Base-by-base conservation (phyloP, 2,888 invertebrate species). In the Strigamia transsilvanica region DNA sequence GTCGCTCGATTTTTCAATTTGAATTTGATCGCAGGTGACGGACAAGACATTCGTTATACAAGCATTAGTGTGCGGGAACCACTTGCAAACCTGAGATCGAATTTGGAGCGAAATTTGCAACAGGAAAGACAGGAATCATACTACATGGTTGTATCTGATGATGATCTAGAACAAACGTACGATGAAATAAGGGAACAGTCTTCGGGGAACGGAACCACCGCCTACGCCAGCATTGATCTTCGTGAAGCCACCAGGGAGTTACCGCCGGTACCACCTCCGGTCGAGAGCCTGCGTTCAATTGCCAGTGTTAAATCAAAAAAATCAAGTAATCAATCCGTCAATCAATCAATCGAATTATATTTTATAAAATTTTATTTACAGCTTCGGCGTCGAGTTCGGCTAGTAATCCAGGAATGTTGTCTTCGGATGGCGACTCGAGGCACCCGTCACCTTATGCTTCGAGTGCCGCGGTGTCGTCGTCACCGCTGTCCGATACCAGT, bases 51-150 rank as follows among this genome's bases (percentile, higher is more conserved):
- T 42, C 77, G 96, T 78, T 96, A 96, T 87, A 96, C 96, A 0
- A 95, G 95, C 87, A 96, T 96, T 85, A 96, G 95, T 84, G 96
- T 96, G 1, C 91, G 96, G 21, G 96, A 96, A 88, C 96, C 96
- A 0, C 89, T 96, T 83, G 94, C 95, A 4, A 92, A 92, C 86
- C 92, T 93, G 84, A 91, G 93, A 85, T 93, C 92, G 80, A 73
- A 73, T 73, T 32, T 73, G 23, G 92, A 92, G 87, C 92, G 92
- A 23, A 41, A 23, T 32, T 21, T 27, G 18, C 78, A 78, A 27
- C 82, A 73, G 18, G 38, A 32, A n/a, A 13, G 18, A 23, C 42
- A 78, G 23, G 82, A 82, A 27, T 82, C 82, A n/a, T 82, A 82
- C 32, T 82, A 82, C 41, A 23, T 77, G 32, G 82, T 82, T 41